These are phyloP conservation scores for Sebastolobus altivelis DNA, from an alignment of 2,797 vertebrate genomes.

Conservation along the genomic window DNA sequence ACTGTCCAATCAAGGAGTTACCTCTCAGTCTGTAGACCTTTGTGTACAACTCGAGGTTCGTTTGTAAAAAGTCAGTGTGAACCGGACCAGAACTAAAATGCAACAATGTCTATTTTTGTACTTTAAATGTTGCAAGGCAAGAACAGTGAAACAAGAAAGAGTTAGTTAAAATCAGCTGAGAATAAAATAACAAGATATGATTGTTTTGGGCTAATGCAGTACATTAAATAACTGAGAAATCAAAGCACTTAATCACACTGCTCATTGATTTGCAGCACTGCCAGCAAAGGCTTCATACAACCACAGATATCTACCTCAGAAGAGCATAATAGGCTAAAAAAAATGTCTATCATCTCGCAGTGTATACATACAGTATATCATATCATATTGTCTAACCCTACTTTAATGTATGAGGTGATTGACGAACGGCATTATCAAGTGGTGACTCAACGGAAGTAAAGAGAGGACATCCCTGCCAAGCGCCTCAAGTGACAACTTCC, in stretches of 20 bases:
- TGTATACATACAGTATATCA: background rate
- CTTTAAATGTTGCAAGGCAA: background rate
- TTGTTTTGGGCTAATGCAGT: background rate
- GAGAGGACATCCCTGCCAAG: constrained; percentile 20
- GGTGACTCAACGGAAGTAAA: background rate
- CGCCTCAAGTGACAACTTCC: background rate
- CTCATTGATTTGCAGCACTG: background rate
- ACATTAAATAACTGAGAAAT: background rate
- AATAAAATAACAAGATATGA: background rate
- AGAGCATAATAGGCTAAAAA: background rate
- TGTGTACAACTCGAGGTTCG: too few relatives aligned
- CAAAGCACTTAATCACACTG: background rate
- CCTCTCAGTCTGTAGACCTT: background rate
- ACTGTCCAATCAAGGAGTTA: background rate
- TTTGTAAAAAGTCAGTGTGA: background rate
- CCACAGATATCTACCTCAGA: background rate
- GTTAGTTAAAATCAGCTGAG: background rate
- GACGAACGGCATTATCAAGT: background rate
- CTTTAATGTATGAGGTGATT: background rate
- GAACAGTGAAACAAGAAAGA: background rate
- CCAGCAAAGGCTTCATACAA: background rate
- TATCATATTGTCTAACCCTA: background rate
- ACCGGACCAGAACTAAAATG: background rate
- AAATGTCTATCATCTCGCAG: background rate
- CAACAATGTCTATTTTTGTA: background rate